phyloP scores from a whole-genome alignment of 1,140 invertebrate species.

The Delia radicum region DNA sequence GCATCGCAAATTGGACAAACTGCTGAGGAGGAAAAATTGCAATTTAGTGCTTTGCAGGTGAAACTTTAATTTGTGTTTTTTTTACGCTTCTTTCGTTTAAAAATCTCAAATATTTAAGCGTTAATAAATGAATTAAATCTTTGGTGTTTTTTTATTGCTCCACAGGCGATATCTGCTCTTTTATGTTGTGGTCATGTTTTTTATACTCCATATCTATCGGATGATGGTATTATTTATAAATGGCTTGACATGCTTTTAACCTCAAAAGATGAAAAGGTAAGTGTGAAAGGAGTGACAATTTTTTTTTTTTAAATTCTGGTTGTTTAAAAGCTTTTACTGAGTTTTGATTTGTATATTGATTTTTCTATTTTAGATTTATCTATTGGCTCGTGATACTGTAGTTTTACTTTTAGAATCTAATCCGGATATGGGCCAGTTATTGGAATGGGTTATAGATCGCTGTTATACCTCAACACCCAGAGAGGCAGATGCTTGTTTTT shows the following conservation, averaged over 20 bases:
- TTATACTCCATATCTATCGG: slow-evolving; percentile 76
- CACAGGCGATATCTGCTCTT: slow-evolving; percentile 92
- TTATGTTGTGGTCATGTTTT: slow-evolving; percentile 95
- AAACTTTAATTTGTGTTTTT: slow-evolving; percentile 40
- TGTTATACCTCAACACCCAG: slow-evolving; percentile 90
- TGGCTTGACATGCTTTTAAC: slow-evolving; percentile 91
- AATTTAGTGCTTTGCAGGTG: slow-evolving; percentile 74
- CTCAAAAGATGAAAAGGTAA: slow-evolving; percentile 85
- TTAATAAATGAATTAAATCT: too few relatives aligned
- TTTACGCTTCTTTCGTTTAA: too few relatives aligned
- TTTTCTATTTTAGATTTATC: slow-evolving; percentile 71
- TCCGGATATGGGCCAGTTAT: slow-evolving; percentile 85
- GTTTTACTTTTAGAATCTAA: slow-evolving; percentile 94
- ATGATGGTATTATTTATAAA: slow-evolving; percentile 89
- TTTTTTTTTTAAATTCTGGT: background rate
- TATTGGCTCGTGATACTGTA: slow-evolving; percentile 89
- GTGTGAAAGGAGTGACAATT: background rate
- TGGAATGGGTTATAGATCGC: slow-evolving; percentile 97
- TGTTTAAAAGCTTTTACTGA: background rate
- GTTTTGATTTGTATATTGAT: background rate
- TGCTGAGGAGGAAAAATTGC: slow-evolving; percentile 64
- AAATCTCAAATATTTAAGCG: too few relatives aligned
- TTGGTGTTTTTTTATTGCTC: too few relatives aligned
- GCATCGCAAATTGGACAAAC: slow-evolving; percentile 46
- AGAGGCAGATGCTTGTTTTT: slow-evolving; percentile 94